Percentiles rank a stretch among this genome's conserved stretches.
These are phyloP conservation scores for Scaptodrosophila lebanonensis DNA, from an alignment of 1,140 invertebrate genomes.

Conservation along the genomic window DNA sequence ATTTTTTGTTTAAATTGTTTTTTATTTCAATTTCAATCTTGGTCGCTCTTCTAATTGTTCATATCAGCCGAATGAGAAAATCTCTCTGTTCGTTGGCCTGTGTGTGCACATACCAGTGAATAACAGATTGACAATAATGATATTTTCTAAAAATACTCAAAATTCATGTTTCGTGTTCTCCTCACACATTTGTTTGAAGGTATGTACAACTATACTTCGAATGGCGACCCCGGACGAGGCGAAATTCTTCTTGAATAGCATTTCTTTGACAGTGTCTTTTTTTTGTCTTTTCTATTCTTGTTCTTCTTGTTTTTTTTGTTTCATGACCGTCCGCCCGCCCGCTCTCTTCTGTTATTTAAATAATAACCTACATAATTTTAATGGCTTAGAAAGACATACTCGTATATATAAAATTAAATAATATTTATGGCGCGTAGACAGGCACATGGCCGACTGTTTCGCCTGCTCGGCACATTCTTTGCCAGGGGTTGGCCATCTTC, in stretches of 20 bases:
- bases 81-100: constrained; percentile 26
- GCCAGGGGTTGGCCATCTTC: too few species aligned
- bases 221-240: constrained; percentile 66
- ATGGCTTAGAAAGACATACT: constrained; percentile 54
- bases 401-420: constrained; percentile 68
- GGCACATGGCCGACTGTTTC: constrained; percentile 67
- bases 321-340: constrained; percentile 11
- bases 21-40: too few species aligned
- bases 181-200: neutral
- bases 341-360: constrained; percentile 58
- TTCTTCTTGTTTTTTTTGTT: constrained; percentile 52
- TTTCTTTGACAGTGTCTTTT: constrained; percentile 26
- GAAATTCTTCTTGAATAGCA: constrained; percentile 64
- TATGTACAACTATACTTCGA: constrained; percentile 20
- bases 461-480: too few species aligned
- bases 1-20: too few species aligned
- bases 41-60: too few species aligned
- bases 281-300: constrained; percentile 15
- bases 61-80: too few species aligned
- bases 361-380: constrained; percentile 73
- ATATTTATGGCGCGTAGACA: constrained; percentile 70
- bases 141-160: constrained; percentile 63
- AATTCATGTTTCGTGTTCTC: constrained; percentile 29
- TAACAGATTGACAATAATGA: constrained; percentile 50
- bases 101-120: constrained; percentile 22